Base-by-base conservation (phyloP, 2,888 invertebrate genomes). In the Epistrophe eligans region DNA sequence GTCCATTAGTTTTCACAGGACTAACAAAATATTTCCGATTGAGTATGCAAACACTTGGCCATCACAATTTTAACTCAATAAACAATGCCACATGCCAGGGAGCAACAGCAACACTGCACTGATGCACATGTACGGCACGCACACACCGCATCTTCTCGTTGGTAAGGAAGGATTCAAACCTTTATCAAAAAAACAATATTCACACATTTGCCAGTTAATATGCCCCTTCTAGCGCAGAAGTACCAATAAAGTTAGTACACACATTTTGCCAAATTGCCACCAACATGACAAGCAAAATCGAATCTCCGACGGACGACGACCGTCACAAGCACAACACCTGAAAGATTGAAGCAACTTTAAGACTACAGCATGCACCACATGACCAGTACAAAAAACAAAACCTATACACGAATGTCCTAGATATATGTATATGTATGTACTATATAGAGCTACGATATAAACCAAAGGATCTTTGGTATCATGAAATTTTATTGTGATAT, bases 401-500 rank as follows among this genome's bases (percentile, higher is more conserved):
- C 58, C 67, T n/a, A n/a, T n/a, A n/a, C 55, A 55, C 17, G 17
- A 48, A 17, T 17, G 19, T 32, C 8, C 11, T 11, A 17, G n/a
- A 32, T 5, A 17, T 10, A 45, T 45, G n/a, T 45, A 43, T 5
- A 15, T 13, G 4, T 15, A 43, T 4, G 40, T 1, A 6, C 3
- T 10, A 4, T 40, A 6, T 15, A 3, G 13, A 67, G 19, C 35
- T 57, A 66, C 71, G 15, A 50, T 32, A n/a, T n/a, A n/a, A 52
- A 24, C 50, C 4, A 64, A 66, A 67, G 67, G 72, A 77, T 72
- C 60, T 67, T 15, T 40, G 58, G 74, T 50, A 77, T 81, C 85
- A 82, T 77, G 67, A 55, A 85, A 85, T 85, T 77, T 82, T 70
- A 85, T 82, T 85, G 77, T 82, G 67, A 85, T 82, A 73, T 73